These are phyloP conservation scores for Salmo trutta DNA, from an alignment of 2,797 vertebrate genomes.

Conservation along the genomic window DNA sequence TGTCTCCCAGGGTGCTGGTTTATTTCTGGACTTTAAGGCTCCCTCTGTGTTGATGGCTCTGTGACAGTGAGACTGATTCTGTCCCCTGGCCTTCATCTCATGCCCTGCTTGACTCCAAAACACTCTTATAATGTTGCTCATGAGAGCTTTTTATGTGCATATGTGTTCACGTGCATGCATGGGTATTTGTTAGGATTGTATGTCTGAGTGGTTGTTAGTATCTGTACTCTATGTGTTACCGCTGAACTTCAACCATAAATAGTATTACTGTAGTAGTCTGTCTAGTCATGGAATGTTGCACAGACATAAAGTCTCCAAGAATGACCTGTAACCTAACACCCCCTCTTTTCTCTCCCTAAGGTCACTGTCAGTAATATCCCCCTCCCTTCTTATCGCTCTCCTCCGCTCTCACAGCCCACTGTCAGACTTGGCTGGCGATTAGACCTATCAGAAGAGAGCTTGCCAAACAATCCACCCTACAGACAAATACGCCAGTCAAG, in stretches of 20 bases:
- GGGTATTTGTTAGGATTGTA: background rate
- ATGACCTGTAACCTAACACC: background rate
- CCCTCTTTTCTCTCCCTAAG: background rate
- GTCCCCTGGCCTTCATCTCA: conserved; percentile 45
- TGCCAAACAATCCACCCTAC: too few species aligned
- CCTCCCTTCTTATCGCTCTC: background rate
- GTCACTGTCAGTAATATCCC: background rate
- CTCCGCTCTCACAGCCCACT: background rate
- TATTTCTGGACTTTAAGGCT: conserved; percentile 65
- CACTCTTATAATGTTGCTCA: conserved; percentile 11
- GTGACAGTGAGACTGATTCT: conserved; percentile 66
- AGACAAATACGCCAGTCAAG: too few species aligned
- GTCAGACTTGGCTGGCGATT: background rate
- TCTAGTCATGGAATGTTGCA: background rate
- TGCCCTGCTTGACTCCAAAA: conserved; percentile 25
- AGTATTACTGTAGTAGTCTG: conserved; percentile 21
- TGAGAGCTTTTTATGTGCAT: conserved; percentile 21
- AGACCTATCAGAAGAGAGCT: conserved; percentile 8
- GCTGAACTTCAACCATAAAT: background rate
- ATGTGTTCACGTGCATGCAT: background rate
- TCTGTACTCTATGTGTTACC: background rate
- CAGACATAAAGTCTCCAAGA: too few species aligned
- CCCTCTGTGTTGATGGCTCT: conserved; percentile 22
- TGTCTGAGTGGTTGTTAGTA: conserved; percentile 4
- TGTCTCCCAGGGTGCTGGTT: conserved; percentile 64